phyloP scores from a whole-genome alignment of 2,113 vertebrate species.

The Trogon surrucura region DNA sequence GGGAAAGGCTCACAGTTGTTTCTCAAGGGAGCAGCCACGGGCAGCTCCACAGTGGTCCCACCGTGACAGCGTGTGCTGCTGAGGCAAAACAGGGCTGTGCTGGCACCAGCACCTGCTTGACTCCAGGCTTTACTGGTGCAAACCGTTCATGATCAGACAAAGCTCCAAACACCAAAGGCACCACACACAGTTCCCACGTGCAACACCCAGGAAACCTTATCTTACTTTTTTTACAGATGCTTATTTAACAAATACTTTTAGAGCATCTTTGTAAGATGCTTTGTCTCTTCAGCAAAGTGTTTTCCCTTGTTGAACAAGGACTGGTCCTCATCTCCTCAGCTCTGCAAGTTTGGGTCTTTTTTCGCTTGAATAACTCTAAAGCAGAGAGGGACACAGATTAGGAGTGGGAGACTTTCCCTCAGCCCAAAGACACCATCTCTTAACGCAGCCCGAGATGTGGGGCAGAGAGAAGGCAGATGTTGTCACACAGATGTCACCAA shows the following conservation, averaged over 20 bases:
- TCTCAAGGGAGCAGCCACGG: fast-evolving
- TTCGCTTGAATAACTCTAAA: not conserved
- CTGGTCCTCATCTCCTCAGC: not conserved
- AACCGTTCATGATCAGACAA: fast-evolving
- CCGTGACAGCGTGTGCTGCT: not conserved
- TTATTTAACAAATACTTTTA: not conserved
- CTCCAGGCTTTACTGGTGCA: not conserved
- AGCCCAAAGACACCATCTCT: not conserved
- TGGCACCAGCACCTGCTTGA: not conserved
- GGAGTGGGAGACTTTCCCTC: not conserved
- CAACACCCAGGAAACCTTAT: fast-evolving
- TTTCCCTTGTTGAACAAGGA: not conserved
- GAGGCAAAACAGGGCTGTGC: not conserved
- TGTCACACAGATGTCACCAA: fast-evolving
- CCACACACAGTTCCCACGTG: fast-evolving
- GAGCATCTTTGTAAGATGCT: fast-evolving
- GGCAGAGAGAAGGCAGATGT: not conserved
- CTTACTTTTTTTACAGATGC: not conserved
- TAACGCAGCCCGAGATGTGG: fast-evolving
- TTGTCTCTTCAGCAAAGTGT: not conserved
- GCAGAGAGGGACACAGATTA: not conserved
- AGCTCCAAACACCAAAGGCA: not conserved
- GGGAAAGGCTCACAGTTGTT: not conserved
- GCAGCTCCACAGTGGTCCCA: not conserved
- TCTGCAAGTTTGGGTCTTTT: not conserved